Evolutionary conservation across 2,113 vertebrate species (phyloP).

Genomic region (Diphyllodes magnificus): DNA sequence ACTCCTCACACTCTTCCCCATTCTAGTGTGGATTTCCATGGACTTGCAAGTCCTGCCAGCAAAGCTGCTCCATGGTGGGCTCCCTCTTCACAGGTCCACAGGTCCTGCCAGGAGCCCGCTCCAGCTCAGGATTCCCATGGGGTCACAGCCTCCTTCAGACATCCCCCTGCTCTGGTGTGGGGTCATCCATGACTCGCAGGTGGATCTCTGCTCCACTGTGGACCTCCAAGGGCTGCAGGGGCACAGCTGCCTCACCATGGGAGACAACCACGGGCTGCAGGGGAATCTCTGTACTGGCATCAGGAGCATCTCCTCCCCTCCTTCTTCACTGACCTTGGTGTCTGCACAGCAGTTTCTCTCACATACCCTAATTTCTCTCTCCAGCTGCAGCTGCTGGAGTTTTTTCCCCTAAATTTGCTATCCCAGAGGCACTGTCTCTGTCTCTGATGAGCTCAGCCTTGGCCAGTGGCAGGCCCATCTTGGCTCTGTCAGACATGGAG

Average conservation of each 20-base stretch:
- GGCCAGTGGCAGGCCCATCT: background rate
- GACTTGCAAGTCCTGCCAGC: background rate
- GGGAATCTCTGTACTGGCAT: background rate
- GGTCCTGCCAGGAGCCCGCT: background rate
- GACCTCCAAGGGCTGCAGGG: background rate
- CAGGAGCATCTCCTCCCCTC: background rate
- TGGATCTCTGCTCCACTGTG: background rate
- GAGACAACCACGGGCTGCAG: background rate
- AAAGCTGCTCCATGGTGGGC: background rate
- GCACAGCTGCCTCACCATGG: background rate
- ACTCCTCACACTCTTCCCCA: background rate
- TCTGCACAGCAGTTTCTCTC: background rate
- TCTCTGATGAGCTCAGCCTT: background rate
- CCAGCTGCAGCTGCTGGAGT: fast-evolving
- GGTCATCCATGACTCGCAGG: background rate
- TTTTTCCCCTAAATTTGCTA: background rate
- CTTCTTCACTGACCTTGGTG: background rate
- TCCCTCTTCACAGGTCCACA: background rate
- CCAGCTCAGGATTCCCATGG: background rate
- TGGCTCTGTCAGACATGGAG: background rate
- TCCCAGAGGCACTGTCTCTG: background rate
- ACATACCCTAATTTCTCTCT: background rate
- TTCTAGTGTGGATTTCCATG: background rate
- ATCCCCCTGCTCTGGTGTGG: background rate
- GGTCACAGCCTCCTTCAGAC: background rate